A percentile compares a stretch with the other conserved stretches of the same genome.
Conservation (phyloP, 2,113 vertebrate species). For the Caranx ignobilis region DNA sequence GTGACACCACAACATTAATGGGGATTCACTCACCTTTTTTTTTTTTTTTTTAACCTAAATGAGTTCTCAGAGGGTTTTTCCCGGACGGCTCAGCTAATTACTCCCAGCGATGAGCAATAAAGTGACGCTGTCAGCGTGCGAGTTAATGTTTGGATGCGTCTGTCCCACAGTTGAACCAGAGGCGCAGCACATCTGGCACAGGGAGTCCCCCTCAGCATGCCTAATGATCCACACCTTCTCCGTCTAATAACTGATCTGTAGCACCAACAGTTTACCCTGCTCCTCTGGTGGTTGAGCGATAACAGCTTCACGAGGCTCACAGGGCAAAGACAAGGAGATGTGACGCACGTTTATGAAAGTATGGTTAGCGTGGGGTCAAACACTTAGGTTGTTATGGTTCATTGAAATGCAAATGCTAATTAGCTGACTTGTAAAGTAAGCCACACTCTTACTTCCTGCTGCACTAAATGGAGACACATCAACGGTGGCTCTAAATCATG, state of each 20-base stretch:
- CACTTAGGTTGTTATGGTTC: too few species aligned
- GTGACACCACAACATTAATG: constrained; percentile 17
- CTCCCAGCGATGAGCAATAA: constrained; percentile 41
- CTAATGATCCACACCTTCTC: constrained; percentile 43
- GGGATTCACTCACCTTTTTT: constrained; percentile 28
- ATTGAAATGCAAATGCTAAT: too few species aligned
- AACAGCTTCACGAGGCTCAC: not conserved
- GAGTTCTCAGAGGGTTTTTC: constrained; percentile 23
- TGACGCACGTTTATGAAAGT: not conserved
- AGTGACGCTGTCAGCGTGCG: constrained; percentile 29
- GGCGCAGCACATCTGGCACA: constrained; percentile 57
- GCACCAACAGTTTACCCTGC: constrained; percentile 17
- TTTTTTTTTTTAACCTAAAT: not conserved
- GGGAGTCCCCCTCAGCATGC: constrained; percentile 38
- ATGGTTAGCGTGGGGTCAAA: too few species aligned
- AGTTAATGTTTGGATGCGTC: constrained; percentile 44
- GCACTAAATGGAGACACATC: too few species aligned
- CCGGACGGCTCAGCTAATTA: constrained; percentile 53
- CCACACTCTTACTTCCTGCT: too few species aligned
- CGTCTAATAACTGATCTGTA: constrained; percentile 24
- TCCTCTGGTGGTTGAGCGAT: constrained; percentile 10
- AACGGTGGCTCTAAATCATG: too few species aligned
- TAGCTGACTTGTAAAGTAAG: too few species aligned
- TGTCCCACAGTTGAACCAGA: constrained; percentile 39
- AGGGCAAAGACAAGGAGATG: not conserved